These are phyloP conservation scores for Baronia brevicornis DNA, from an alignment of 2,888 invertebrate species.

Conservation along the genomic window DNA sequence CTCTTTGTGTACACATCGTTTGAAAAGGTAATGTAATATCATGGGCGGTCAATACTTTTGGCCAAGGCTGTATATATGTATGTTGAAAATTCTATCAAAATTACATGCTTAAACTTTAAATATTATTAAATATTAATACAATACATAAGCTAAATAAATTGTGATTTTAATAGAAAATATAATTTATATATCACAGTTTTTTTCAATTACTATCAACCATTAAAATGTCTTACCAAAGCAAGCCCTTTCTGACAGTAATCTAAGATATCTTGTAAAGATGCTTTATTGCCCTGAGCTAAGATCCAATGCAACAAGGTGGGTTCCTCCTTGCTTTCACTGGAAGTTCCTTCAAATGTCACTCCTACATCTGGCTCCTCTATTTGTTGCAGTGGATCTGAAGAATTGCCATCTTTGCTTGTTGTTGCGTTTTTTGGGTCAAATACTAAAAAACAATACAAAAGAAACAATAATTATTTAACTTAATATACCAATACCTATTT, in stretches of 20 bases:
- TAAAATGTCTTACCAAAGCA: constrained; percentile 79
- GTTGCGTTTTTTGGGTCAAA: constrained; percentile 51
- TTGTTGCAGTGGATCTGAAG: constrained; percentile 34
- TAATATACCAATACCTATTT: not conserved
- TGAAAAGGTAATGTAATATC: too few relatives aligned
- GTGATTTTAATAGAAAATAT: not conserved
- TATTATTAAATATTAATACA: too few relatives aligned
- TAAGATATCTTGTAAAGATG: constrained; percentile 84
- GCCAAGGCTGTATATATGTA: too few relatives aligned
- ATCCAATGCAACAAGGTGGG: constrained; percentile 90
- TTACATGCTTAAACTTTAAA: too few relatives aligned
- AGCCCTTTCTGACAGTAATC: constrained; percentile 86
- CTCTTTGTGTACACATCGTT: too few relatives aligned
- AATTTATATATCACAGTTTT: too few relatives aligned
- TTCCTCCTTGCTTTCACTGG: constrained; percentile 55
- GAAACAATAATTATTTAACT: not conserved
- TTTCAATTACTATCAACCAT: too few relatives aligned
- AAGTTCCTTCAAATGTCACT: constrained; percentile 46
- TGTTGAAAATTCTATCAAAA: too few relatives aligned
- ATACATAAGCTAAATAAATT: constrained; percentile 3
- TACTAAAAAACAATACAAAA: constrained; percentile 18
- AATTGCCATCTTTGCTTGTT: constrained; percentile 42
- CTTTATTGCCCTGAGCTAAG: constrained; percentile 86
- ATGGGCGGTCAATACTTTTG: too few relatives aligned
- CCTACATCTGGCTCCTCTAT: constrained; percentile 54